Evolutionary conservation across 92 coral and sea anemone genomes (phyloP), one percentile per base, ranked within the genome.

Genomic region (Siderastrea siderea): DNA sequence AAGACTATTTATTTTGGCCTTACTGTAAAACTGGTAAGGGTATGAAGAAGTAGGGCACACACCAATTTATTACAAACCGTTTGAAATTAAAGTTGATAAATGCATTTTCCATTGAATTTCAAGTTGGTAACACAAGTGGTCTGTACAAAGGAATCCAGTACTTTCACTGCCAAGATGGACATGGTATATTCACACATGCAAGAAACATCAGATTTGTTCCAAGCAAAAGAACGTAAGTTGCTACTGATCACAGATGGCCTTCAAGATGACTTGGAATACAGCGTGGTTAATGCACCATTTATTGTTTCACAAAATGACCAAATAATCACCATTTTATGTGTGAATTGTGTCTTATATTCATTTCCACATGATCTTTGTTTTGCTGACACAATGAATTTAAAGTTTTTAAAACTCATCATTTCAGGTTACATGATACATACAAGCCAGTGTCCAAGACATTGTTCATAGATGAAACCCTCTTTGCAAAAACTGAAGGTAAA

Each of bases 161-260:
- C 83, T 97, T 97, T 80, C 95, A 92, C 10, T 97, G 99, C 57
- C 90, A 80, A 63, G 91, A 86, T 77, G 94, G 95, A 8, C 92
- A 95, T 87, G 99, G 98, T 7, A 85, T 97, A 15, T 97, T 97
- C 86, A 93, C 95, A 5, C 95, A 91, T 67, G 98, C 99, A 75
- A 93, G 94, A 77, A 92, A 87, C 82, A 68, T 97, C 61, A 87
- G 98, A 64, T 96, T 96, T 74, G 72, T 89, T 50, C 92, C 93
- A 50, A 96, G 89, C 79, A 91, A 91, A 90, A 84, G 96, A 81
- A 80, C 59, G 99, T 97, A 89, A 90, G 99, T 83, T 60, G 16
- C 61, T 55, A 55, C 10, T 55, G 12, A 4, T 55, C 8, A 7
- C 2, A 55, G 61, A 55, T 55, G 10, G 8, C 61, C 12, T 2